Conservation (phyloP, 2,888 invertebrate genomes). For the Nasonia oneida region DNA sequence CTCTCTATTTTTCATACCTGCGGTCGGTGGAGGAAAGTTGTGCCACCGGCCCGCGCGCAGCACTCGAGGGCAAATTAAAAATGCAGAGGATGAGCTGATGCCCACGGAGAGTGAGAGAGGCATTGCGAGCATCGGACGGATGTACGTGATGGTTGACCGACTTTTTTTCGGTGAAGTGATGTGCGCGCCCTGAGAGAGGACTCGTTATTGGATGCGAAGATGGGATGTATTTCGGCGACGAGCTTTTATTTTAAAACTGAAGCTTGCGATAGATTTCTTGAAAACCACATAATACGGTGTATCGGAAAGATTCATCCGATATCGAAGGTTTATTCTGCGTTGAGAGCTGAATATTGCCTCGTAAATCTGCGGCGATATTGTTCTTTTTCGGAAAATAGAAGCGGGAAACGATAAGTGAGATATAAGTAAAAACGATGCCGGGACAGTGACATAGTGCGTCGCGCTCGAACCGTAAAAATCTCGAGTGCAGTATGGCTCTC, state of each 20-base stretch:
- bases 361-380: constrained; percentile 21
- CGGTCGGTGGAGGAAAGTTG: not conserved
- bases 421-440: constrained; percentile 23
- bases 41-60: not conserved
- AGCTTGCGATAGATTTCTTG: not conserved
- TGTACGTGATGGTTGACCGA: not conserved
- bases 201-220: not conserved
- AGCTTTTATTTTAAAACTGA: not conserved
- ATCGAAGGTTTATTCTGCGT: constrained; percentile 21
- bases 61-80: constrained; percentile 14
- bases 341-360: constrained; percentile 18
- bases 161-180: not conserved
- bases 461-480: not conserved
- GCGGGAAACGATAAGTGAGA: constrained; percentile 23
- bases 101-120: not conserved
- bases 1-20: not conserved
- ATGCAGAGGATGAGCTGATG: not conserved
- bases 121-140: not conserved
- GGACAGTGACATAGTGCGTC: constrained; percentile 13
- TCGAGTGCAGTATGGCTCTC: not conserved
- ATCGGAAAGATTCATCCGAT: not conserved
- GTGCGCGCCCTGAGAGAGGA: not conserved
- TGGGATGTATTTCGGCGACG: not conserved
- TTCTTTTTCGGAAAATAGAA: not conserved
- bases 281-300: not conserved